A percentile compares a stretch with the other conserved stretches of the same genome.
Conservation (phyloP, 37 sponge, comb jelly and placozoan species). For the Geodia barretti region DNA sequence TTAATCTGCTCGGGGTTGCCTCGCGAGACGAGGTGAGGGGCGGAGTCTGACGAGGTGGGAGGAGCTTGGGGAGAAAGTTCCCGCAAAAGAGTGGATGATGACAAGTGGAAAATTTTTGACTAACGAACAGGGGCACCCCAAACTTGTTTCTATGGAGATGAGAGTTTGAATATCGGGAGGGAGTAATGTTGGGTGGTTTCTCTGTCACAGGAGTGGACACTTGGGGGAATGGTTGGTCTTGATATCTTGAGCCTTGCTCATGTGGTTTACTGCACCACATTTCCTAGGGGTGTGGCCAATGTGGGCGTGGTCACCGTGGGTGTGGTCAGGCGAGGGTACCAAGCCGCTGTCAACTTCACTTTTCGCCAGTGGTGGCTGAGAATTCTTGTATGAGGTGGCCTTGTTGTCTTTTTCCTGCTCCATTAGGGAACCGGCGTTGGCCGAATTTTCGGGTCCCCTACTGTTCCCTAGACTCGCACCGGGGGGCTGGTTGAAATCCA, state of each 20-base stretch:
- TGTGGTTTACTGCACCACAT: neutral
- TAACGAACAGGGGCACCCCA: neutral
- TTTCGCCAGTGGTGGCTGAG: neutral
- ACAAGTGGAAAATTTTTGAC: neutral
- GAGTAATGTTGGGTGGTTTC: neutral
- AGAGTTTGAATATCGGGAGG: neutral
- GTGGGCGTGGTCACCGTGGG: neutral
- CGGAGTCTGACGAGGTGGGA: too few relatives aligned
- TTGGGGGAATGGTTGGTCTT: neutral
- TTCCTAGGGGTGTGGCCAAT: neutral
- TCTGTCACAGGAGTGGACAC: too few relatives aligned
- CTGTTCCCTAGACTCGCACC: neutral
- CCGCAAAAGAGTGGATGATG: too few relatives aligned
- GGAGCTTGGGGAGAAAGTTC: too few relatives aligned
- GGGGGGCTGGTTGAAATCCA: neutral
- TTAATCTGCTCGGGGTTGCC: neutral
- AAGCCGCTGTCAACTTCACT: neutral
- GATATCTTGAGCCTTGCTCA: neutral
- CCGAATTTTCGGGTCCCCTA: neutral
- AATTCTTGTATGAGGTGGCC: too few relatives aligned
- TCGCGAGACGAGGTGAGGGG: too few relatives aligned
- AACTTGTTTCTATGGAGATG: neutral
- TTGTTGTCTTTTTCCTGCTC: neutral
- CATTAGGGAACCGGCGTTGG: neutral
- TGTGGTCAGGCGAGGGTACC: neutral